Evolutionary conservation across 2,888 invertebrate genomes (phyloP).

Genomic region (Macaria notata): DNA sequence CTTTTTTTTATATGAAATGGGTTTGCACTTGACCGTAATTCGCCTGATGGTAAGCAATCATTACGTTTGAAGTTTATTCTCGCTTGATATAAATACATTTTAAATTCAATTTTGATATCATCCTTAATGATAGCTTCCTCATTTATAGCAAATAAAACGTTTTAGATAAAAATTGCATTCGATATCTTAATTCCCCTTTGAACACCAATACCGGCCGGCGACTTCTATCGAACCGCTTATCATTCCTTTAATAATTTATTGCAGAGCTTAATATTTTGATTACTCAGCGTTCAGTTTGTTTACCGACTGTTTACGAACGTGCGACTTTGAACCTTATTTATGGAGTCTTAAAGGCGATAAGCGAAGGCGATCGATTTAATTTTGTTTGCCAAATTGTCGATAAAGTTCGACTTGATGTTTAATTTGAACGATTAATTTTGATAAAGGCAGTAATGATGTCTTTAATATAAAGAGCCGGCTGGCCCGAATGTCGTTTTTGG

Average conservation of each 20-base stretch:
- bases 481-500: no score
- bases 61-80: no score
- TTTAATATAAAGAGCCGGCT: conserved; percentile 9
- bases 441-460: conserved; percentile 22
- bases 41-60: no score
- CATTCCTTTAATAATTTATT: conserved; percentile 28
- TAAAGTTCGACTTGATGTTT: conserved; percentile 20
- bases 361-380: conserved; percentile 8
- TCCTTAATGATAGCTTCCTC: no score
- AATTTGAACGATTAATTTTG: conserved; percentile 26
- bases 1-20: no score
- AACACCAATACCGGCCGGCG: conserved; percentile 10
- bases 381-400: conserved; percentile 20
- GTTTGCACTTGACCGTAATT: no score
- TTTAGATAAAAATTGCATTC: conserved; percentile 11
- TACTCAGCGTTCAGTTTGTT: conserved; percentile 21
- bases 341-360: conserved; percentile 11
- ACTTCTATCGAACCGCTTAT: conserved; percentile 26
- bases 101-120: no score
- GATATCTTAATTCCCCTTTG: conserved; percentile 7
- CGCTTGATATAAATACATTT: no score
- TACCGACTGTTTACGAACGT: conserved; percentile 4
- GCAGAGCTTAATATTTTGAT: conserved; percentile 30
- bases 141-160: no score
- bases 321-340: conserved; percentile 16